phyloP scores from a whole-genome alignment of 2,113 vertebrate genomes.

The Tachycineta bicolor region DNA sequence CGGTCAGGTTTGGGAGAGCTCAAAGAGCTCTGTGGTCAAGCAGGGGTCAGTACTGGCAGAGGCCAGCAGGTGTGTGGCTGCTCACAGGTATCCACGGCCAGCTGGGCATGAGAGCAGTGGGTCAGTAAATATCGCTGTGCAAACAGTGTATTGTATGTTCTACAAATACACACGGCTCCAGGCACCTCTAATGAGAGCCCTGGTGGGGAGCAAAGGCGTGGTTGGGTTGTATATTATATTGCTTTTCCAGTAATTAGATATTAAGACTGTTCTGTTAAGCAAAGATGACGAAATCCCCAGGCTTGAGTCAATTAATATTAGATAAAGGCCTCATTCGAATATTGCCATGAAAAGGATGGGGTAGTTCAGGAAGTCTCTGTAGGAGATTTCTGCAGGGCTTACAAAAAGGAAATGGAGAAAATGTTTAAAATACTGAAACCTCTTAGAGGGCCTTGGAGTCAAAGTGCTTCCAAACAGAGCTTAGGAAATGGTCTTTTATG shows the following conservation, averaged over 20 bases:
- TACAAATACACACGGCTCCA: not conserved
- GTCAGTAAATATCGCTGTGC: not conserved
- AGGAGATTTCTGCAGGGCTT: not conserved
- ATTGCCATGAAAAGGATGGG: not conserved
- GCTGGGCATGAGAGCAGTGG: not conserved
- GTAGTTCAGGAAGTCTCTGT: not conserved
- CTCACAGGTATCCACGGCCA: not conserved
- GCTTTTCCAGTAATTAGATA: not conserved
- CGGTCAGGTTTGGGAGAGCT: not conserved
- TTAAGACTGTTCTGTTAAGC: not conserved
- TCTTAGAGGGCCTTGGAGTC: not conserved
- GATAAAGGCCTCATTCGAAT: not conserved
- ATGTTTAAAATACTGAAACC: not conserved
- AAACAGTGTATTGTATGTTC: not conserved
- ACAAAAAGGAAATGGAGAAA: not conserved
- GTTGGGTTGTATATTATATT: not conserved
- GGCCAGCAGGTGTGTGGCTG: not conserved
- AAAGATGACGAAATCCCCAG: not conserved
- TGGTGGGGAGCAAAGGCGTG: not conserved
- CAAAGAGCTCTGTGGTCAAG: not conserved
- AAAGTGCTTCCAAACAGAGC: not conserved
- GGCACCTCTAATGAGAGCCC: not conserved
- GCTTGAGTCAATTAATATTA: not conserved
- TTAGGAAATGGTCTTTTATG: not conserved
- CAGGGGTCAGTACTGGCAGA: not conserved